A percentile compares a stretch with the other conserved stretches of the same genome.
phyloP scores from a whole-genome alignment of 2,113 vertebrate genomes.

The Ceuthmochares aereus region DNA sequence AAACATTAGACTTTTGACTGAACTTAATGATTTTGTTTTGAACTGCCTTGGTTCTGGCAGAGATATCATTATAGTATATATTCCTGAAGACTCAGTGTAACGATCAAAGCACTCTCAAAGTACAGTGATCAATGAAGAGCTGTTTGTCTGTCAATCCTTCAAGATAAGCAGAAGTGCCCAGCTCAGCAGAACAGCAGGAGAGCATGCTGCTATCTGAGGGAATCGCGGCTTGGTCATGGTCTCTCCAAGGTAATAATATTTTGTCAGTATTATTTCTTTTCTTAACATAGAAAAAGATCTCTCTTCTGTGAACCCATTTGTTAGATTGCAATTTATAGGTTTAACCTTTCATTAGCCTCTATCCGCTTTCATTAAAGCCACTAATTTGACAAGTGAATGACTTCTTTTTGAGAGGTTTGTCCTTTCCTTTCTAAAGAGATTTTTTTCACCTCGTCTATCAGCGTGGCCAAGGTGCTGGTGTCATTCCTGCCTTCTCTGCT shows the following conservation, averaged over 20 bases:
- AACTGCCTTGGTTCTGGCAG: constrained; percentile 3
- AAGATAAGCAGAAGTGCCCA: not conserved
- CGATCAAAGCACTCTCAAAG: constrained; percentile 38
- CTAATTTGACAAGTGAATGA: constrained; percentile 63
- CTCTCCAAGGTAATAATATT: constrained; percentile 47
- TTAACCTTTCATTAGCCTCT: constrained; percentile 69
- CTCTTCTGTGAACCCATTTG: constrained; percentile 37
- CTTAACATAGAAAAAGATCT: not conserved
- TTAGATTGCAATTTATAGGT: constrained; percentile 56
- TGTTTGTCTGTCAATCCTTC: constrained; percentile 52
- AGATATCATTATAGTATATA: constrained; percentile 5
- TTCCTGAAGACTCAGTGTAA: constrained; percentile 29
- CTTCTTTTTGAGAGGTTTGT: constrained; percentile 50
- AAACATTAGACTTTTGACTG: constrained; percentile 15
- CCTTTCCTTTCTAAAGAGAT: constrained; percentile 9
- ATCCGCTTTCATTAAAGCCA: constrained; percentile 56
- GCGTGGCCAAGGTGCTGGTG: not conserved
- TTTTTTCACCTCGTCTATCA: not conserved
- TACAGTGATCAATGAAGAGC: constrained; percentile 32
- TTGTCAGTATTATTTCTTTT: constrained; percentile 44
- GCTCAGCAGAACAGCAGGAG: constrained; percentile 46
- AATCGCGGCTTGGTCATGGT: not conserved
- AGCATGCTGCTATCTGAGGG: not conserved
- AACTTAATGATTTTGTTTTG: constrained; percentile 34
- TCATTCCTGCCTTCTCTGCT: not conserved